Conservation (phyloP, 2,113 vertebrate genomes). For the Pontoporia blainvillei region DNA sequence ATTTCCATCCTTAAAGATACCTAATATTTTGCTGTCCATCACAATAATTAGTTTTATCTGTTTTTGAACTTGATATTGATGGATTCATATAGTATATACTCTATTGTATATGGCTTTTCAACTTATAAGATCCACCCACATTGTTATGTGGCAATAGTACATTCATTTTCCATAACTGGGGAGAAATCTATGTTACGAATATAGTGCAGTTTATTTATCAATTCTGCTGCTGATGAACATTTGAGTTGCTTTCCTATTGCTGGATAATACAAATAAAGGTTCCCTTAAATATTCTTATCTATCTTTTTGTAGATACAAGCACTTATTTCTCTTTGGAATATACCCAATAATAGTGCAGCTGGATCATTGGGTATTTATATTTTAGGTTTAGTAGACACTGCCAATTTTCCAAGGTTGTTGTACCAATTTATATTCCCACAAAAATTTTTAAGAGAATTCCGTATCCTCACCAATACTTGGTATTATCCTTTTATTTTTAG, state of each 20-base stretch:
- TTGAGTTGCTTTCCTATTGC: background rate
- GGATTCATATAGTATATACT: background rate
- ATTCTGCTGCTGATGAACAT: conserved; percentile 8
- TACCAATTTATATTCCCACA: background rate
- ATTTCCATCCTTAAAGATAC: background rate
- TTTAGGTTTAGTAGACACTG: background rate
- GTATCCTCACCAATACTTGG: background rate
- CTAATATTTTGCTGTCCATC: background rate
- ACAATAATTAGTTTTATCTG: background rate
- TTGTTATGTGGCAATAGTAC: background rate
- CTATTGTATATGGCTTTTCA: background rate
- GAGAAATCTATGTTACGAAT: background rate
- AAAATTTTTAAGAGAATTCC: background rate
- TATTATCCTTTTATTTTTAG: background rate
- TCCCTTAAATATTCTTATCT: background rate
- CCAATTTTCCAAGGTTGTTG: background rate
- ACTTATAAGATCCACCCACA: background rate
- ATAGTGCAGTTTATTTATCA: background rate
- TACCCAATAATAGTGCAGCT: background rate
- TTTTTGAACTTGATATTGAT: background rate
- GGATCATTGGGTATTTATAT: background rate
- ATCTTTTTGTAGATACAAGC: background rate
- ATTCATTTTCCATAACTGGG: background rate
- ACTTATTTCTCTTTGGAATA: background rate
- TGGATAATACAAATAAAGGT: background rate